phyloP scores from a whole-genome alignment of 2,113 vertebrate genomes.

The Brevimyrus niger region DNA sequence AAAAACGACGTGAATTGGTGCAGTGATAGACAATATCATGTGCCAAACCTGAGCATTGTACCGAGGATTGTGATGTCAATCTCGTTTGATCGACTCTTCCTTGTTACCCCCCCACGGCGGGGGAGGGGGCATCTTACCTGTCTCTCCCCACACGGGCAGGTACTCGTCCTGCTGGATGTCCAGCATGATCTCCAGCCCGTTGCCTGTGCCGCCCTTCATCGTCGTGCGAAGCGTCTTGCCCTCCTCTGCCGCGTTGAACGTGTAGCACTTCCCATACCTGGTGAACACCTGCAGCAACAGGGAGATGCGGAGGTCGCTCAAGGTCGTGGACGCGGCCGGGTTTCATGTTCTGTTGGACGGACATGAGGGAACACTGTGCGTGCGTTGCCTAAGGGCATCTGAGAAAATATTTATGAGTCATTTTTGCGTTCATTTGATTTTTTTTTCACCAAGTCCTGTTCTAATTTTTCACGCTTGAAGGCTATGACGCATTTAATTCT shows the following conservation, averaged over 20 bases:
- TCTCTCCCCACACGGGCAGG: constrained; percentile 68
- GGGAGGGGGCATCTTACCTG: constrained; percentile 45
- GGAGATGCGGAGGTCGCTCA: neutral
- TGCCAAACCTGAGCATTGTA: neutral
- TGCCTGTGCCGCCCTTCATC: constrained; percentile 94
- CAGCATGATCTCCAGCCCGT: constrained; percentile 96
- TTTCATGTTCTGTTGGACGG: neutral
- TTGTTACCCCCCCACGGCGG: neutral
- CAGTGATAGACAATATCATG: neutral
- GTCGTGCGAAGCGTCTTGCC: constrained; percentile 88
- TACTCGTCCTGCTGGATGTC: constrained; percentile 95
- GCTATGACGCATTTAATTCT: neutral
- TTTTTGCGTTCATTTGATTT: neutral
- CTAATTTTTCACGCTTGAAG: neutral
- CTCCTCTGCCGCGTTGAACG: constrained; percentile 95
- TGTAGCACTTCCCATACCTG: constrained; percentile 97
- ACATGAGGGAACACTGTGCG: neutral
- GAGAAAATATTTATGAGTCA: neutral
- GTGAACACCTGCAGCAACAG: constrained; percentile 82
- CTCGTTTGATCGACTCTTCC: neutral
- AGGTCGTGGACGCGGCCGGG: neutral
- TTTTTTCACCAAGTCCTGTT: neutral
- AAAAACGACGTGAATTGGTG: neutral
- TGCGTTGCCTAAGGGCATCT: neutral
- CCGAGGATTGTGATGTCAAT: neutral